Base-by-base conservation (phyloP, 2,113 vertebrate genomes). In the Aspidoscelis tigris region DNA sequence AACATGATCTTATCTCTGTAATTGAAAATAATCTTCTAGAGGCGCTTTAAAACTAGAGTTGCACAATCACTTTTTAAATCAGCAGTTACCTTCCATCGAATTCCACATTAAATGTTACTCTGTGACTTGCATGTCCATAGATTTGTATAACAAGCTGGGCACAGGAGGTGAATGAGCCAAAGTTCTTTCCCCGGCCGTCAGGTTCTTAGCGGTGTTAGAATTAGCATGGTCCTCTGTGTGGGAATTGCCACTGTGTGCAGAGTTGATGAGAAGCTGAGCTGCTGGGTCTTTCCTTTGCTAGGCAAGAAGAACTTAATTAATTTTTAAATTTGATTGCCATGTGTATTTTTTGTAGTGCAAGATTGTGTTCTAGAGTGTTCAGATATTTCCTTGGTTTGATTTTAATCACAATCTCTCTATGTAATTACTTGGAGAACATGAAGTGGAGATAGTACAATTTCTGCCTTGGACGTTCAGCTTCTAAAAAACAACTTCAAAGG, bases 11-110 rank as follows among this genome's bases (percentile, higher is more conserved):
- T 96, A 96, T 96, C 95, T 95, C 88, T 73, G 87, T 96, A 96
- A 96, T 96, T 96, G 96, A 96, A 96, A 96, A 95, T 95, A 95
- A 95, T 95, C 92, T 96, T 92, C 93, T 92, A 88, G 94, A 94
- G 90, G 92, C 93, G 92, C 91, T 95, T 85, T 87, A 94, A 95
- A 95, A 94, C 92, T 93, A 89, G 93, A 95, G 92, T 95, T 95
- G 93, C 89, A 92, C 83, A 92, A 93, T 91, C 81, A 70, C 44
- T 39, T 94, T 96, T 93, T 93, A 93, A 92, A 95, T 94, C 93
- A 92, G 75, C 91, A 91, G 90, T 92, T 95, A 95, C 92, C 95
- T 94, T 91, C 76, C 87, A 85, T 88, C 87, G 89, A 93, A 89
- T 95, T 96, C 95, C 93, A 91, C 90, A 90, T 84, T 91, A 93